Percentiles rank a stretch among this genome's conserved stretches.
Conservation (phyloP, 2,797 vertebrate genomes). For the Ambastaia sidthimunki region DNA sequence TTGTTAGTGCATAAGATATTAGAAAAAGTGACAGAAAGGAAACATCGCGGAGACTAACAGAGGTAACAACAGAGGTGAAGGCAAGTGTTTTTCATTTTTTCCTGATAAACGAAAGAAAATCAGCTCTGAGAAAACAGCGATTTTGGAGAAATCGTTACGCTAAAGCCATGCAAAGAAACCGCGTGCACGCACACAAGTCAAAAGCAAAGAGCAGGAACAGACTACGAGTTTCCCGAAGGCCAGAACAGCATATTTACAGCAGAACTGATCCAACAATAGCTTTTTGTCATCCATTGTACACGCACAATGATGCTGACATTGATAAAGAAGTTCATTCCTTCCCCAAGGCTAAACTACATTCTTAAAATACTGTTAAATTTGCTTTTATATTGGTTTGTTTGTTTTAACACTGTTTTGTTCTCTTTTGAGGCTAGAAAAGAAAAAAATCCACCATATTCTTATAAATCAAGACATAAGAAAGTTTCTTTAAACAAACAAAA, state of each 20-base stretch:
- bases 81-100: slow-evolving; percentile 57
- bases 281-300: slow-evolving; percentile 80
- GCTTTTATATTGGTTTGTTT: slow-evolving; percentile 58
- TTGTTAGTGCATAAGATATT: slow-evolving; percentile 75
- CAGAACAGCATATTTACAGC: slow-evolving; percentile 89
- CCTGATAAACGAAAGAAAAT: slow-evolving; percentile 68
- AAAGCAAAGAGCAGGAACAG: slow-evolving; percentile 83
- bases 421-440: slow-evolving; percentile 70
- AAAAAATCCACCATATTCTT: slow-evolving; percentile 73
- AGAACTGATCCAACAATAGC: slow-evolving; percentile 71
- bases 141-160: slow-evolving; percentile 82
- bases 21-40: slow-evolving; percentile 62
- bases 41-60: slow-evolving; percentile 62
- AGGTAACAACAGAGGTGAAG: slow-evolving; percentile 69
- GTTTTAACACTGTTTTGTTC: slow-evolving; percentile 70
- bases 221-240: slow-evolving; percentile 70
- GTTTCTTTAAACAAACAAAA: slow-evolving; percentile 73
- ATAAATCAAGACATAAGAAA: slow-evolving; percentile 72
- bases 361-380: slow-evolving; percentile 87
- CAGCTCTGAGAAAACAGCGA: slow-evolving; percentile 71
- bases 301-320: slow-evolving; percentile 86
- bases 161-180: slow-evolving; percentile 94
- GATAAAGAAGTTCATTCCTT: slow-evolving; percentile 89
- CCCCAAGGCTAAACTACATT: slow-evolving; percentile 92
- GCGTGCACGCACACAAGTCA: slow-evolving; percentile 87